Percentiles rank a stretch among this genome's conserved stretches.
These are phyloP conservation scores for Nemotelus pantherinus DNA, from an alignment of 2,888 invertebrate species.

Conservation along the genomic window DNA sequence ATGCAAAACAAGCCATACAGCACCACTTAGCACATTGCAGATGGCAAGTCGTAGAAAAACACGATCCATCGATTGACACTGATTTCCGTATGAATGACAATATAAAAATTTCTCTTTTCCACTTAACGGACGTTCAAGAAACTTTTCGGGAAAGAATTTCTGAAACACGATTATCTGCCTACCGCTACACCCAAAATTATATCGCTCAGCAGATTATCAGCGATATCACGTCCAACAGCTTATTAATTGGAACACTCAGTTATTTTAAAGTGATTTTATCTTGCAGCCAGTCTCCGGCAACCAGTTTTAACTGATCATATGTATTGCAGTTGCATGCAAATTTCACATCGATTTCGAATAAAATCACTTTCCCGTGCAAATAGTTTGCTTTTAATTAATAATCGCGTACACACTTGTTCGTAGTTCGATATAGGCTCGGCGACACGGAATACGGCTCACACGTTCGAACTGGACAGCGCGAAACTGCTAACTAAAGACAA, in stretches of 20 bases:
- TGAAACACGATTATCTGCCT: neutral
- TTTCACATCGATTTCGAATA: conserved; percentile 9
- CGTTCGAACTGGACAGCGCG: conserved; percentile 36
- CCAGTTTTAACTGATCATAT: neutral
- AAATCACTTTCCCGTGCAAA: conserved; percentile 29
- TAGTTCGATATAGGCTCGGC: neutral
- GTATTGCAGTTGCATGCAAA: neutral
- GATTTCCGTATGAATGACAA: conserved; percentile 39
- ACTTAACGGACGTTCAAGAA: conserved; percentile 38
- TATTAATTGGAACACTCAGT: neutral
- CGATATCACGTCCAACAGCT: neutral
- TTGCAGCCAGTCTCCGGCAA: neutral
- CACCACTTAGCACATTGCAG: conserved; percentile 25
- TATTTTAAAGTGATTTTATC: neutral
- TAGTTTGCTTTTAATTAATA: conserved; percentile 25
- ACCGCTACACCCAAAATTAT: neutral
- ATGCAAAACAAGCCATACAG: neutral
- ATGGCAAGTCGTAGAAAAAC: conserved; percentile 12
- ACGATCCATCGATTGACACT: conserved; percentile 44
- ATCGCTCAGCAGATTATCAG: neutral
- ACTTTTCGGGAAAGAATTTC: conserved; percentile 37
- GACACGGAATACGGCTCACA: neutral
- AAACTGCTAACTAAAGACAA: conserved; percentile 38
- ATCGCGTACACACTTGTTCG: neutral
- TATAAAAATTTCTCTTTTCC: conserved; percentile 43